Percentiles rank a stretch among this genome's conserved stretches.
Evolutionary conservation across 2,888 invertebrate species (phyloP).

Genomic region (Podotricha telesiphe): DNA sequence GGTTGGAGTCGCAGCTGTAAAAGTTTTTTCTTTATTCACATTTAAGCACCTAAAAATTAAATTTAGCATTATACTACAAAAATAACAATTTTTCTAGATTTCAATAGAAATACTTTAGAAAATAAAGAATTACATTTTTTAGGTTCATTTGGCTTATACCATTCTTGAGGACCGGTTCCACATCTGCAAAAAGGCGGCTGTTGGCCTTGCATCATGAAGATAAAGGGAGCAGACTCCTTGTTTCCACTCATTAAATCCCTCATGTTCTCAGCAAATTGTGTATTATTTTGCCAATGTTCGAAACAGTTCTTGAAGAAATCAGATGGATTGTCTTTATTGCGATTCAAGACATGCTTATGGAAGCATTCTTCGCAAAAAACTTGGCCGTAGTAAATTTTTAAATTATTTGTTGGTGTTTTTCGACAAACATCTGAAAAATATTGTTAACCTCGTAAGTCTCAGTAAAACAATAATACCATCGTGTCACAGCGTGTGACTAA

Average conservation of each 20-base stretch:
- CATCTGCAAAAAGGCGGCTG: conserved; percentile 66
- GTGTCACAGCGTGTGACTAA: too few relatives aligned
- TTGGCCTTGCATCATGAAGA: conserved; percentile 69
- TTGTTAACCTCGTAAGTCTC: too few relatives aligned
- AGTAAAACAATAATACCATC: too few relatives aligned
- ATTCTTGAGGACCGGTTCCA: conserved; percentile 61
- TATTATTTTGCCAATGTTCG: conserved; percentile 72
- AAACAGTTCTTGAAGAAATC: conserved; percentile 76
- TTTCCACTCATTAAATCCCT: conserved; percentile 64
- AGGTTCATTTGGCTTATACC: conserved; percentile 62
- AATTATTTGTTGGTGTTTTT: conserved; percentile 59
- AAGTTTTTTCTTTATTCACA: conserved; percentile 64
- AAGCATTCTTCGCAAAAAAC: conserved; percentile 77
- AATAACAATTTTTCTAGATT: not conserved
- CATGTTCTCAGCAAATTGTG: conserved; percentile 67
- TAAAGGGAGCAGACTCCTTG: conserved; percentile 60
- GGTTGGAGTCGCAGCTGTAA: conserved; percentile 70
- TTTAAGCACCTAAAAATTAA: conserved; percentile 72
- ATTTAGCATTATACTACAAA: conserved; percentile 2
- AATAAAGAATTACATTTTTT: conserved; percentile 61
- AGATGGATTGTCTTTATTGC: conserved; percentile 64
- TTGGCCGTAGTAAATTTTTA: conserved; percentile 77
- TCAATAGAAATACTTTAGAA: not conserved
- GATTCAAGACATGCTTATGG: conserved; percentile 63
- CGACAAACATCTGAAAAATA: conserved; percentile 66